Evolutionary conservation across 2,113 vertebrate genomes (phyloP).

Genomic region (Carollia perspicillata): DNA sequence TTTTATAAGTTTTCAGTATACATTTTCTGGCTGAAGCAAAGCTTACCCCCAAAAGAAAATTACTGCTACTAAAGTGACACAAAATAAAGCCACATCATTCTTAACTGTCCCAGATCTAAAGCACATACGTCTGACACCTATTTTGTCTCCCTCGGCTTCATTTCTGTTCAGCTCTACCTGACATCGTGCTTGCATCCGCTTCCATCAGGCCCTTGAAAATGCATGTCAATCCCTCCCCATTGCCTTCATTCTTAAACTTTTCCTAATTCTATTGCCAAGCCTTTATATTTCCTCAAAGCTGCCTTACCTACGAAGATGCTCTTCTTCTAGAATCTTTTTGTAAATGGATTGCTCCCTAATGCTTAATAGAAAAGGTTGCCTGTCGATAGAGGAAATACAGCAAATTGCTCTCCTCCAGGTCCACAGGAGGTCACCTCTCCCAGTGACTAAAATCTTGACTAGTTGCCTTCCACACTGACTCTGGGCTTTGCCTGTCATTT

Average conservation of each 20-base stretch:
- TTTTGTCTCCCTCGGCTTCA: neutral
- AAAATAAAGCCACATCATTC: neutral
- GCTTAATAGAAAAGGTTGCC: neutral
- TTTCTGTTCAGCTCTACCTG: neutral
- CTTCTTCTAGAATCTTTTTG: neutral
- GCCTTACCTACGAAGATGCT: neutral
- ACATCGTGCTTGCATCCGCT: no score
- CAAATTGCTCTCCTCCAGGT: accelerated
- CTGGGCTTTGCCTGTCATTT: no score
- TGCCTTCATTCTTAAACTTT: neutral
- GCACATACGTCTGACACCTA: no score
- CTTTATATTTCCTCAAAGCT: neutral
- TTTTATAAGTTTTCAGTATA: neutral
- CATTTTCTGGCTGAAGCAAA: neutral
- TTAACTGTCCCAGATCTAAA: neutral
- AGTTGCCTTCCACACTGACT: neutral
- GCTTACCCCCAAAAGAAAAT: neutral
- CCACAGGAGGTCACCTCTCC: no score
- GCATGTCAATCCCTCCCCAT: neutral
- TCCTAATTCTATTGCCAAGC: neutral
- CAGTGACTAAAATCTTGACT: neutral
- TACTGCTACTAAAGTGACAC: neutral
- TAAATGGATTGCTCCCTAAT: neutral
- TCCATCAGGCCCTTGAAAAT: neutral
- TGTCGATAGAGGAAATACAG: no score